Conservation (phyloP, 2,888 invertebrate genomes). For the Trichopria drosophilae region DNA sequence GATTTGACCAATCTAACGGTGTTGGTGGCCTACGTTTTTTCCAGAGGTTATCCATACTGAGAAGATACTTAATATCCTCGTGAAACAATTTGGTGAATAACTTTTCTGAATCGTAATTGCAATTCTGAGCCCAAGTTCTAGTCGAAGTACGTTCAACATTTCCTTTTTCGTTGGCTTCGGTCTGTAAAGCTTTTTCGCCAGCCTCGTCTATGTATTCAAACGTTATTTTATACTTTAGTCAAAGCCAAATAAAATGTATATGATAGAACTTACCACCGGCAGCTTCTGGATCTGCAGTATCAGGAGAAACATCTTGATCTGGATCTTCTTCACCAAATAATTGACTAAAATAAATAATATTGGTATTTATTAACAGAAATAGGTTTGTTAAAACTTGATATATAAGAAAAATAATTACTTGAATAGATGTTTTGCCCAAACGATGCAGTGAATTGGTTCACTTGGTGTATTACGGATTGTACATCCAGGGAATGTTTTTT, state of each 20-base stretch:
- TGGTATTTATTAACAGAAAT: slow-evolving; percentile 5
- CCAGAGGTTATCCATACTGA: slow-evolving; percentile 96
- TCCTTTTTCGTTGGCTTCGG: slow-evolving; percentile 61
- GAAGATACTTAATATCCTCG: slow-evolving; percentile 91
- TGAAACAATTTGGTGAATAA: slow-evolving; percentile 91
- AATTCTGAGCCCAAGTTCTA: slow-evolving; percentile 83
- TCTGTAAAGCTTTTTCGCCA: slow-evolving; percentile 64
- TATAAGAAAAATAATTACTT: slow-evolving; percentile 68
- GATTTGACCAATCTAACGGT: slow-evolving; percentile 72
- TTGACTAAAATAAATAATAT: slow-evolving; percentile 68
- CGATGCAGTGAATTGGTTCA: slow-evolving; percentile 98
- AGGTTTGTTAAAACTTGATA: slow-evolving; percentile 14
- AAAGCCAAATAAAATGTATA: slow-evolving; percentile 1
- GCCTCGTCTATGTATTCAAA: slow-evolving; percentile 56
- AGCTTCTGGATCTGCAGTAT: slow-evolving; percentile 93
- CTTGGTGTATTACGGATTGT: slow-evolving; percentile 99
- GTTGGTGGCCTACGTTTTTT: slow-evolving; percentile 83
- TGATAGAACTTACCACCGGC: slow-evolving; percentile 59
- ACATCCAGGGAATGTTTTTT: slow-evolving; percentile 95
- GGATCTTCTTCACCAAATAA: slow-evolving; percentile 96
- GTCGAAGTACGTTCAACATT: slow-evolving; percentile 69
- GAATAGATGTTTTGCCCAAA: slow-evolving; percentile 99
- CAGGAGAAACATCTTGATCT: slow-evolving; percentile 97
- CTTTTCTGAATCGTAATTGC: slow-evolving; percentile 79
- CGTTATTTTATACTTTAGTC: neutral